A percentile compares a stretch with the other conserved stretches of the same genome.
Conservation (phyloP, 2,113 vertebrate genomes). For the Grantiella picta region DNA sequence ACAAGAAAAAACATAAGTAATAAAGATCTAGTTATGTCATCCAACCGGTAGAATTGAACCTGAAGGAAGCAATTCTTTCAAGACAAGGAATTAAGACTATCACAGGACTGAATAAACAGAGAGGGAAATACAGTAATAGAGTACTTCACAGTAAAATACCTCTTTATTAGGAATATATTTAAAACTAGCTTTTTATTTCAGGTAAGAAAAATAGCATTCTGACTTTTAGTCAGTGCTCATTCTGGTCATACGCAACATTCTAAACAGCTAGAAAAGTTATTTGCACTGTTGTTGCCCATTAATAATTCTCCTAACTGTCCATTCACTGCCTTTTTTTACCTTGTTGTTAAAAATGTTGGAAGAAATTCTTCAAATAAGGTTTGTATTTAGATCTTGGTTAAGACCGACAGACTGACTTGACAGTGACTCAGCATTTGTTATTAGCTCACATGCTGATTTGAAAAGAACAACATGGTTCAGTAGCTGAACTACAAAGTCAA, state of each 20-base stretch:
- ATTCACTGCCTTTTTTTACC: neutral
- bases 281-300: neutral
- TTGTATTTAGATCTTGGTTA: neutral
- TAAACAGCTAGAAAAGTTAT: slow-evolving; percentile 16
- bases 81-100: neutral
- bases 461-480: neutral
- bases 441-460: neutral
- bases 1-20: neutral
- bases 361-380: neutral
- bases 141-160: slow-evolving; percentile 50
- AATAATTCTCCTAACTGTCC: neutral
- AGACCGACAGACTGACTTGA: neutral
- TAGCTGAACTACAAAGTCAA: neutral
- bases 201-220: slow-evolving; percentile 58
- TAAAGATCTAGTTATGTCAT: neutral
- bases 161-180: slow-evolving; percentile 52
- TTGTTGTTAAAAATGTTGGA: neutral
- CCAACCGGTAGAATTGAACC: neutral
- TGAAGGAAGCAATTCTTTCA: neutral
- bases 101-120: neutral
- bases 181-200: slow-evolving; percentile 46
- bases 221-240: slow-evolving; percentile 38
- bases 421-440: neutral
- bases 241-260: neutral
- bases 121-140: slow-evolving; percentile 14